A percentile compares a stretch with the other conserved stretches of the same genome.
Conservation (phyloP, 2,113 vertebrate genomes). For the Smithornis capensis region DNA sequence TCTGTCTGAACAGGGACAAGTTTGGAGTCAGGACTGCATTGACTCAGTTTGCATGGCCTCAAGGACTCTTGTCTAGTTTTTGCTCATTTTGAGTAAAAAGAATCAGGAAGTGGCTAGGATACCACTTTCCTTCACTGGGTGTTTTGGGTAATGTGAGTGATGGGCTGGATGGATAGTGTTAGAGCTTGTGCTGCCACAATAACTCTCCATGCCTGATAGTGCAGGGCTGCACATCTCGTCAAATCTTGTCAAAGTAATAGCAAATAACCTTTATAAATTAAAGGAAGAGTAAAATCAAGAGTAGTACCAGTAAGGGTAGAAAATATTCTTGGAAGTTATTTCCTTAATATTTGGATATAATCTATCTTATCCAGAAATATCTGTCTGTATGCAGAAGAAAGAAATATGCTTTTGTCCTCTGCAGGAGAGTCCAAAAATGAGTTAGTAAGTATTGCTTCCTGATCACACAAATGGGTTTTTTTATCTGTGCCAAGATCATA, state of each 20-base stretch:
- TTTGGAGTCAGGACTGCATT: neutral
- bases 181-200: neutral
- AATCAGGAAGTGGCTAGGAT: neutral
- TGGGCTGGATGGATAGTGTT: neutral
- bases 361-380: constrained; percentile 1
- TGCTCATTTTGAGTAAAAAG: neutral
- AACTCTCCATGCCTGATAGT: neutral
- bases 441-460: neutral
- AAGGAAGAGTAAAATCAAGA: neutral
- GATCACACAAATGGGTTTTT: neutral
- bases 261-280: neutral
- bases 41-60: neutral
- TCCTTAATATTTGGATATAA: neutral
- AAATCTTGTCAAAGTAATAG: neutral
- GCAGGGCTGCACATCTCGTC: neutral
- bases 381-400: neutral
- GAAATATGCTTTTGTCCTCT: neutral
- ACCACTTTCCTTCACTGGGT: neutral
- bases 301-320: neutral
- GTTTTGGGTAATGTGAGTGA: neutral
- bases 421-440: neutral
- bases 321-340: constrained; percentile 27
- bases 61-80: neutral
- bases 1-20: neutral
- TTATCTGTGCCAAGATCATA: neutral